Evolutionary conservation across 2,888 invertebrate genomes (phyloP).

Genomic region (Apodemia duryi): DNA sequence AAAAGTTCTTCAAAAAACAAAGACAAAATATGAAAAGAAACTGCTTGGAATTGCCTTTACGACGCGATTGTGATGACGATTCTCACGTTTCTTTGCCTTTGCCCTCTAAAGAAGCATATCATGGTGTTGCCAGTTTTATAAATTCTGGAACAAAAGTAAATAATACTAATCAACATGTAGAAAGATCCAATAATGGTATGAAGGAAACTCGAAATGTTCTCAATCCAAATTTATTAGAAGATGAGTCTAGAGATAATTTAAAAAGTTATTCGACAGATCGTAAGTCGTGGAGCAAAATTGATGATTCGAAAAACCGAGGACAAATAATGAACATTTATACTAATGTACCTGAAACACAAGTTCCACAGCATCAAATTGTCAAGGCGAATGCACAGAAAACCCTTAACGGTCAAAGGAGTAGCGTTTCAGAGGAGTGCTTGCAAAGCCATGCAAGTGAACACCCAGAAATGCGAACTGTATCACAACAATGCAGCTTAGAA

Average conservation of each 20-base stretch:
- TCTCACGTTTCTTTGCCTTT: conserved; percentile 73
- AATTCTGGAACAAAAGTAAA: conserved; percentile 88
- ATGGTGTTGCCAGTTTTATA: conserved; percentile 80
- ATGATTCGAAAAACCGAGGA: conserved; percentile 54
- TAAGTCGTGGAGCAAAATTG: conserved; percentile 60
- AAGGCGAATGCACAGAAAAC: conserved; percentile 55
- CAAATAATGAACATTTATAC: conserved; percentile 81
- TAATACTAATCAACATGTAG: conserved; percentile 88
- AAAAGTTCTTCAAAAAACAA: conserved; percentile 94
- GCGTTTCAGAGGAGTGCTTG: conserved; percentile 68
- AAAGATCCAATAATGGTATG: conserved; percentile 74
- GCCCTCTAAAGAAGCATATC: conserved; percentile 68
- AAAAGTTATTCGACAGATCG: conserved; percentile 61
- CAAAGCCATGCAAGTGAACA: conserved; percentile 62
- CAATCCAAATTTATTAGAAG: conserved; percentile 83
- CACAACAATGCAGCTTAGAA: conserved; percentile 85
- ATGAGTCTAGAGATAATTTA: conserved; percentile 80
- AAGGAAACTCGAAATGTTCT: conserved; percentile 76
- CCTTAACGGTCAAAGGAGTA: conserved; percentile 57
- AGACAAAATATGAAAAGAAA: conserved; percentile 85
- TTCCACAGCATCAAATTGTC: conserved; percentile 79
- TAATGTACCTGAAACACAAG: conserved; percentile 80
- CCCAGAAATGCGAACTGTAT: conserved; percentile 81
- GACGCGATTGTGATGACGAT: conserved; percentile 78
- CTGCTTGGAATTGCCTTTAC: conserved; percentile 83